These are phyloP conservation scores for Metellina segmentata DNA, from an alignment of 2,888 invertebrate genomes.

Conservation along the genomic window DNA sequence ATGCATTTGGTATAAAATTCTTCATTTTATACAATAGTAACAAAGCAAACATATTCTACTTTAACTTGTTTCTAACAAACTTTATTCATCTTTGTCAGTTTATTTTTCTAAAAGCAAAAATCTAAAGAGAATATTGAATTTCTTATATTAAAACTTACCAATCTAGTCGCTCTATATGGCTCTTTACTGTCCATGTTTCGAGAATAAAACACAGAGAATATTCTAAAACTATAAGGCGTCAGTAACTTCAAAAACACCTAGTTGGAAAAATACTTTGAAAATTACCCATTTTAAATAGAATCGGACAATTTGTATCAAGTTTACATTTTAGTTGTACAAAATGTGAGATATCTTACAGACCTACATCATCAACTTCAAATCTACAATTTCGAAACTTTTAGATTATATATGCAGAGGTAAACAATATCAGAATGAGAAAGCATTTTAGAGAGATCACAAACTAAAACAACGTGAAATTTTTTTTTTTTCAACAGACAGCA, in stretches of 20 bases:
- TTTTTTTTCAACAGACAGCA: neutral
- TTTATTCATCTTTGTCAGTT: neutral
- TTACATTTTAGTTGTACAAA: neutral
- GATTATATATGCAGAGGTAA: no score
- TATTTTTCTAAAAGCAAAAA: neutral
- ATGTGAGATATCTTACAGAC: neutral
- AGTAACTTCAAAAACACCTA: neutral
- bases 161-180: conserved; percentile 66
- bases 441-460: no score
- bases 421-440: no score
- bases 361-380: no score
- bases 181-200: conserved; percentile 55
- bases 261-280: neutral
- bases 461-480: no score
- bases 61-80: no score
- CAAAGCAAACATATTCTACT: neutral
- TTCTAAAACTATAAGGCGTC: neutral
- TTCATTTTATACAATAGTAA: neutral
- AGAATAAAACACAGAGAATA: neutral
- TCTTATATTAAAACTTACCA: conserved; percentile 36
- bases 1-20: neutral
- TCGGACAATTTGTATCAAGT: neutral
- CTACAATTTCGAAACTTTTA: no score
- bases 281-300: neutral
- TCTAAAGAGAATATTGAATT: neutral